These are phyloP conservation scores for Egretta garzetta DNA, from an alignment of 2,113 vertebrate genomes.

Conservation along the genomic window DNA sequence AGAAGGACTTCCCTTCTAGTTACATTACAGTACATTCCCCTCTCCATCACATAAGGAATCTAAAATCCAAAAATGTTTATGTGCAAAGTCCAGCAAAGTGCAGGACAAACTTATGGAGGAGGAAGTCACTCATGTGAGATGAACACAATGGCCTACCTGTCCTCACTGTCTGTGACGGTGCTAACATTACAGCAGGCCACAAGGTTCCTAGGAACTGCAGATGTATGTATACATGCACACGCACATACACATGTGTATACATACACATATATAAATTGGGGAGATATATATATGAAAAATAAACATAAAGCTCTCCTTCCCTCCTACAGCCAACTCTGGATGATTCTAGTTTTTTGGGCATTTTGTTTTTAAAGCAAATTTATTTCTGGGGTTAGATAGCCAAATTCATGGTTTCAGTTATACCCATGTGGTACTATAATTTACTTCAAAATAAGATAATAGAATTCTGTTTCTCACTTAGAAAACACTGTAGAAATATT, in stretches of 20 bases:
- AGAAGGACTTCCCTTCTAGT: not conserved
- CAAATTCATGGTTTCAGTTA: not conserved
- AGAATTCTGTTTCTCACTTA: not conserved
- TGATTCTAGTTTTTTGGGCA: not conserved
- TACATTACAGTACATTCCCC: not conserved
- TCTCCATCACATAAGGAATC: not conserved
- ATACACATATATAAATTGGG: rapidly evolving
- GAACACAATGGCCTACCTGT: not conserved
- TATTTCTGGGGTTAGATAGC: not conserved
- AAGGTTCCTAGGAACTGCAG: not conserved
- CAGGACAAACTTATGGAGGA: not conserved
- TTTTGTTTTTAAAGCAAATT: not conserved
- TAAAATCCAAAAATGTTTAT: not conserved
- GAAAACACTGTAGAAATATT: not conserved
- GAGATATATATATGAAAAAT: not conserved
- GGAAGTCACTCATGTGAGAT: not conserved
- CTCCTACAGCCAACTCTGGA: not conserved
- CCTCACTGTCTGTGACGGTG: not conserved
- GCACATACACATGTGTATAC: rapidly evolving
- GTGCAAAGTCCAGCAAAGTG: not conserved
- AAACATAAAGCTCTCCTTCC: not conserved
- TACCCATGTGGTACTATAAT: not conserved
- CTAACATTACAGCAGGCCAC: not conserved
- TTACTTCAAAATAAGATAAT: not conserved
- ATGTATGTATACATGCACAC: too few relatives aligned